These are phyloP conservation scores for Cydia pomonella DNA, from an alignment of 1,140 invertebrate genomes.

Conservation along the genomic window DNA sequence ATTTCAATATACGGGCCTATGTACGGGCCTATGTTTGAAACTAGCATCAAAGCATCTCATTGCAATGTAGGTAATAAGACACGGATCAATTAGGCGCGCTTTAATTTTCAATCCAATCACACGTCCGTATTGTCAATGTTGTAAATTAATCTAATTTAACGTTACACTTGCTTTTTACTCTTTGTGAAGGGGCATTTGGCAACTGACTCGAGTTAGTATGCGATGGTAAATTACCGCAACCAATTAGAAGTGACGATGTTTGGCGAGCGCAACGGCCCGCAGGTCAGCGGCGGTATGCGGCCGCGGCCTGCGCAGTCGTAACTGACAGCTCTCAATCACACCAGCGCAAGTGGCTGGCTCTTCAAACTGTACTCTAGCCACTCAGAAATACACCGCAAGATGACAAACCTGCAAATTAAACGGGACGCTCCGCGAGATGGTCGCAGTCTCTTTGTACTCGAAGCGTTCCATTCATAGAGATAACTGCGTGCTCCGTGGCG, in stretches of 20 bases:
- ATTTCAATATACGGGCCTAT: constrained; percentile 37
- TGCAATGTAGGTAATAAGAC: constrained; percentile 19
- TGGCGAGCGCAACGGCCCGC: constrained; percentile 56
- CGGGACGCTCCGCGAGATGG: constrained; percentile 45
- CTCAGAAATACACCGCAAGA: constrained; percentile 47
- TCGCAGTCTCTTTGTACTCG: constrained; percentile 60
- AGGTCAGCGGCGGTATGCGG: constrained; percentile 58
- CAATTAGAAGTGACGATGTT: constrained; percentile 67
- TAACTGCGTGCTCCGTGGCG: constrained; percentile 54
- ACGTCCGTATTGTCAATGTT: constrained; percentile 23
- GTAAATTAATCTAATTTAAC: constrained; percentile 46
- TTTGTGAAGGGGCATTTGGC: constrained; percentile 33
- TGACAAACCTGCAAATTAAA: constrained; percentile 44
- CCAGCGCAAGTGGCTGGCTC: constrained; percentile 38
- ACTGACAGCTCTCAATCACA: constrained; percentile 65
- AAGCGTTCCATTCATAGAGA: constrained; percentile 61
- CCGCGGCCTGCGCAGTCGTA: constrained; percentile 38
- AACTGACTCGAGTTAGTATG: constrained; percentile 45
- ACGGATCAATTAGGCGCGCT: not conserved
- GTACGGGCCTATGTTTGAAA: constrained; percentile 39
- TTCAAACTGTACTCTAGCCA: constrained; percentile 44
- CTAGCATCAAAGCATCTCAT: constrained; percentile 5
- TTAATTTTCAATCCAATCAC: constrained; percentile 32
- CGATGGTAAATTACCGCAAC: constrained; percentile 61
- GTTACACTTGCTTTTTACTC: constrained; percentile 37